Evolutionary conservation across 2,113 vertebrate genomes (phyloP).

Genomic region (Setophaga kirtlandii): DNA sequence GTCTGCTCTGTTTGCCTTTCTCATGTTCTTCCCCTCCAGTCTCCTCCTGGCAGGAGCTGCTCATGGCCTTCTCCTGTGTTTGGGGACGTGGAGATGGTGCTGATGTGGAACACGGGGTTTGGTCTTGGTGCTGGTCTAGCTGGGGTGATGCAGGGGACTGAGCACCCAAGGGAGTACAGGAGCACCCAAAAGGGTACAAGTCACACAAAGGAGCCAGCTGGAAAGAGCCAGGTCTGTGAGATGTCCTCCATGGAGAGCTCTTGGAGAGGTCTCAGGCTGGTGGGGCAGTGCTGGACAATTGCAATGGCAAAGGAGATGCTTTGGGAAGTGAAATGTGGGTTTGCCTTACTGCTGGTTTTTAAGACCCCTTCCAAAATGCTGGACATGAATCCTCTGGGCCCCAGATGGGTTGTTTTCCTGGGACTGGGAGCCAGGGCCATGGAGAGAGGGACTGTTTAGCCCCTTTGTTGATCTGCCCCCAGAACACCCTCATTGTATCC

Average conservation of each 20-base stretch:
- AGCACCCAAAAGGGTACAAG: background rate
- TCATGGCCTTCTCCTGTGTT: background rate
- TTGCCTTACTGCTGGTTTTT: background rate
- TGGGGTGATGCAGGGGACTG: rapidly evolving
- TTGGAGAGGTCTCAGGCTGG: background rate
- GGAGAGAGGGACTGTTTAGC: background rate
- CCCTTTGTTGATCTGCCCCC: background rate
- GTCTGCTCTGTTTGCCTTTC: conserved; percentile 20
- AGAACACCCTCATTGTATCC: rapidly evolving
- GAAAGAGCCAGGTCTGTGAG: background rate
- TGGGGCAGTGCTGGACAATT: background rate
- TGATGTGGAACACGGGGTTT: rapidly evolving
- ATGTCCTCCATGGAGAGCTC: background rate
- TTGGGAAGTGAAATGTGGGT: background rate
- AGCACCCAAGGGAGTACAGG: background rate
- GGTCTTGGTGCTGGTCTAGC: rapidly evolving
- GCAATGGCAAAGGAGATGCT: background rate
- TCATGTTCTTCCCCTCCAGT: background rate
- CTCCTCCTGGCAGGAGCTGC: background rate
- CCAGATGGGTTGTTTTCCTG: background rate
- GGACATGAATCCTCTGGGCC: rapidly evolving
- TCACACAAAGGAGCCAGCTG: background rate
- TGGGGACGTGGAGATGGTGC: background rate
- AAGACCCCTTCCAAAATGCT: background rate
- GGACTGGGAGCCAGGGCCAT: background rate